Evolutionary conservation across 2,888 invertebrate species (phyloP).

Genomic region (Ichneumoninae sp.): DNA sequence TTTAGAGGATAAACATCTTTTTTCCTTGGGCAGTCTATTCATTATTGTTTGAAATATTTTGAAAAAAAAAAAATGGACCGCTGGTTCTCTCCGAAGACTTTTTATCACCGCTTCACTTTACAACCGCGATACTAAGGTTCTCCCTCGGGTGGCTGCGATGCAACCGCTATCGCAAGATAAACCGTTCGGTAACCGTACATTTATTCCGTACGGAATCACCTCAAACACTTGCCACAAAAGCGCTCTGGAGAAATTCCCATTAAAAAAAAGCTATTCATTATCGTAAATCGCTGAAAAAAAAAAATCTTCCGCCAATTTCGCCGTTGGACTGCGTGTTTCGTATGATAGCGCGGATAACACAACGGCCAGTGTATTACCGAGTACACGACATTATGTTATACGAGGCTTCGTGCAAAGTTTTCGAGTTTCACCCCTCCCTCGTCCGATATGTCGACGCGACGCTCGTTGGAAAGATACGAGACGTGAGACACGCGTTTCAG

Average conservation of each 20-base stretch:
- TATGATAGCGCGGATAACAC: neutral
- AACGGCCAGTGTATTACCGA: neutral
- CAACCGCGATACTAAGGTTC: too few species aligned
- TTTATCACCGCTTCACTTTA: too few species aligned
- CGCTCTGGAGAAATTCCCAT: too few species aligned
- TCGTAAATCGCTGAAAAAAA: neutral
- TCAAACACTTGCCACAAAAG: too few species aligned
- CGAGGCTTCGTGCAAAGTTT: conserved; percentile 27
- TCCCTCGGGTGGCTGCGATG: too few species aligned
- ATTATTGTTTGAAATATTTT: too few species aligned
- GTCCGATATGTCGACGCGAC: conserved; percentile 30
- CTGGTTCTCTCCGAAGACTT: too few species aligned
- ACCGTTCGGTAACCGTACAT: too few species aligned
- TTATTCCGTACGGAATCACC: too few species aligned
- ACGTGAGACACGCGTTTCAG: conserved; percentile 31
- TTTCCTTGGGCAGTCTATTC: too few species aligned
- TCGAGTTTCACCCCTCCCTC: conserved; percentile 16
- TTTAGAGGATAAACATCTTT: neutral
- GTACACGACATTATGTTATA: conserved; percentile 23
- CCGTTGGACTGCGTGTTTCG: neutral
- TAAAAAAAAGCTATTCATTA: neutral
- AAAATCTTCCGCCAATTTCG: neutral
- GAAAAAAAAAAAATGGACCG: too few species aligned
- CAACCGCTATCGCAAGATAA: too few species aligned
- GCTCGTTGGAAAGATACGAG: conserved; percentile 13